phyloP scores from a whole-genome alignment of 2,797 vertebrate species.

The Babyrousa celebensis region DNA sequence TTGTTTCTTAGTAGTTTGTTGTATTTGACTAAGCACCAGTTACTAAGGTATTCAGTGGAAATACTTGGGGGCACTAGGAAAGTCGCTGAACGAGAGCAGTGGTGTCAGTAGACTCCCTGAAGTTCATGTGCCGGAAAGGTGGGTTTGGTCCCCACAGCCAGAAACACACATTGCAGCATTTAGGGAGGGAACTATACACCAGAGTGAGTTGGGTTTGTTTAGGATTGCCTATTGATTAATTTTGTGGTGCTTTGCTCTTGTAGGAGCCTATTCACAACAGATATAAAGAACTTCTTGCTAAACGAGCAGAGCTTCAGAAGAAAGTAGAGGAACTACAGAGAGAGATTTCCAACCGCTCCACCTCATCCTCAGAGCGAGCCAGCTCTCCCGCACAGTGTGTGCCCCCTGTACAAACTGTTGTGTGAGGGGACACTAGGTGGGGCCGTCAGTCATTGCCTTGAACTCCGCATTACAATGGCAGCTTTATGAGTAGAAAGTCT shows the following conservation, averaged over 20 bases:
- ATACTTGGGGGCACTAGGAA: background rate
- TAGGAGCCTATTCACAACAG: slow-evolving; percentile 97
- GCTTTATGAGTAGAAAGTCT: slow-evolving; percentile 70
- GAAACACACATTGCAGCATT: background rate
- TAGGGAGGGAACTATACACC: background rate
- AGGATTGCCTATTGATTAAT: background rate
- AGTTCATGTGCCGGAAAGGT: background rate
- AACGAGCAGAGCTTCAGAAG: slow-evolving; percentile 97
- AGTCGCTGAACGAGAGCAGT: background rate
- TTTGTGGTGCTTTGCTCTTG: slow-evolving; percentile 66
- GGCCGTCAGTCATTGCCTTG: background rate
- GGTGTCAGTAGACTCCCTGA: background rate
- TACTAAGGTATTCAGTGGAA: background rate
- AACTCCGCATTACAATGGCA: slow-evolving; percentile 17
- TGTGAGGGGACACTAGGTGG: slow-evolving; percentile 87
- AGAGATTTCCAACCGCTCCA: slow-evolving; percentile 96
- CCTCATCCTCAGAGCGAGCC: slow-evolving; percentile 94
- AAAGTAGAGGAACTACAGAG: slow-evolving; percentile 97
- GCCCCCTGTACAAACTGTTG: slow-evolving; percentile 96
- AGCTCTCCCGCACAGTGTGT: slow-evolving; percentile 96
- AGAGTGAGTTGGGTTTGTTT: background rate
- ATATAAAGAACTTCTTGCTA: slow-evolving; percentile 97
- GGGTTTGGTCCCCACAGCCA: background rate
- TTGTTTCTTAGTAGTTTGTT: background rate
- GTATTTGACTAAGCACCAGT: background rate